Conservation (phyloP, 2,888 invertebrate genomes). For the Orgyia antiqua region DNA sequence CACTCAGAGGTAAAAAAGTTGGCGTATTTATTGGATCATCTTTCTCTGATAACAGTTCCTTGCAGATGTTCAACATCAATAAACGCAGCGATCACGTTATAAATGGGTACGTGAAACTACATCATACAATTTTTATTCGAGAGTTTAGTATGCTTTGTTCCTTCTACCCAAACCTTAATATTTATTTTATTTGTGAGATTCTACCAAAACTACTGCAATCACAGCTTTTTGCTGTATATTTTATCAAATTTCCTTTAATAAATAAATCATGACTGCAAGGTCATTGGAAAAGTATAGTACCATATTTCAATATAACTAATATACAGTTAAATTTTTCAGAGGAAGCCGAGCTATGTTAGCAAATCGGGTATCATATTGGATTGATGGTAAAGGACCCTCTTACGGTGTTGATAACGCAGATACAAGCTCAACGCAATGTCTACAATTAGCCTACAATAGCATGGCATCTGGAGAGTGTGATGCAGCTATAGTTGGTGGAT, state of each 20-base stretch:
- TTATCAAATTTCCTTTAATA: too few species aligned
- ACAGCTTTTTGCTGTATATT: too few species aligned
- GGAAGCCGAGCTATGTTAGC: slow-evolving; percentile 49
- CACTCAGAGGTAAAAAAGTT: slow-evolving; percentile 25
- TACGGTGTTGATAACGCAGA: slow-evolving; percentile 42
- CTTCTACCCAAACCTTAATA: too few species aligned
- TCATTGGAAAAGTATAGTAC: too few species aligned
- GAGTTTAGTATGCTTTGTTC: too few species aligned
- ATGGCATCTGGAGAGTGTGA: slow-evolving; percentile 49
- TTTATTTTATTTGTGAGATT: too few species aligned
- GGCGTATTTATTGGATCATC: slow-evolving; percentile 35
- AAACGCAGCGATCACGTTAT: slow-evolving; percentile 18
- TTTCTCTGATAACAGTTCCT: slow-evolving; percentile 18
- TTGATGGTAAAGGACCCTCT: slow-evolving; percentile 49
- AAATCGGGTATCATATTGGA: slow-evolving; percentile 57
- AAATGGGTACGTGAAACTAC: slow-evolving; percentile 23
- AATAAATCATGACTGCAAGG: too few species aligned
- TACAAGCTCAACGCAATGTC: slow-evolving; percentile 40
- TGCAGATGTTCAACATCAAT: slow-evolving; percentile 11
- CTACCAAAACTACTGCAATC: too few species aligned
- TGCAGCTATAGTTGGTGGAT: slow-evolving; percentile 79
- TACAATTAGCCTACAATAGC: slow-evolving; percentile 42
- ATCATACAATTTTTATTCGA: too few species aligned
- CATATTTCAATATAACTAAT: too few species aligned
- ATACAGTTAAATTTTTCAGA: too few species aligned